A percentile compares a stretch with the other conserved stretches of the same genome.
Evolutionary conservation across 2,888 invertebrate genomes (phyloP).

Genomic region (Amaurobius ferox): DNA sequence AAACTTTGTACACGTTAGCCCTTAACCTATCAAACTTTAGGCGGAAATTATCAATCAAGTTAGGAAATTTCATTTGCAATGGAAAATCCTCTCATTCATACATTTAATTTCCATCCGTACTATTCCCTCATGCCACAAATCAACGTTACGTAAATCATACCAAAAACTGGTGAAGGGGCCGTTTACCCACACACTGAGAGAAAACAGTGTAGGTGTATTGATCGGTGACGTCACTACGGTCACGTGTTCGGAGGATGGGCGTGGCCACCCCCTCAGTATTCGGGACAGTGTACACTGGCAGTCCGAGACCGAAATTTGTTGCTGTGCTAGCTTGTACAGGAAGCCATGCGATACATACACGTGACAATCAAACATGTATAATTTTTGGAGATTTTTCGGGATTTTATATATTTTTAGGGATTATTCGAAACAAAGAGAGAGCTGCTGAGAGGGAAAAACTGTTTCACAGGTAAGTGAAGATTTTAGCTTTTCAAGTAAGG

Average conservation of each 20-base stretch:
- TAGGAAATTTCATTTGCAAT: no score
- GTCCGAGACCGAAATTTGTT: neutral
- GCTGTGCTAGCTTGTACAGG: slow-evolving; percentile 6
- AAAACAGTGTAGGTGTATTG: slow-evolving; percentile 14
- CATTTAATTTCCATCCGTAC: neutral
- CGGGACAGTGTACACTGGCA: neutral
- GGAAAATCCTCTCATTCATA: neutral
- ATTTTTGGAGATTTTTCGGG: neutral
- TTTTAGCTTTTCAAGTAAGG: no score
- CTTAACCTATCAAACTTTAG: no score
- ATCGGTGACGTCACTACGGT: slow-evolving; percentile 5
- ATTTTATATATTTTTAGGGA: neutral
- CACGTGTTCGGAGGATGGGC: slow-evolving; percentile 2
- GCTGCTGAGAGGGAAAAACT: neutral
- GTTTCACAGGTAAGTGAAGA: neutral
- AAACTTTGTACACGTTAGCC: no score
- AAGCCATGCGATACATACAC: neutral
- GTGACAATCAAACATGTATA: neutral
- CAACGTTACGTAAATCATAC: neutral
- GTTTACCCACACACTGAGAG: neutral
- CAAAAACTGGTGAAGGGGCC: neutral
- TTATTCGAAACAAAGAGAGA: neutral
- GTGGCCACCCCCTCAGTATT: neutral
- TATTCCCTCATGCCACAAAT: neutral
- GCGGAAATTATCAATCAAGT: no score